Evolutionary conservation across 2,888 invertebrate species (phyloP).

Genomic region (Monochamus alternatus): DNA sequence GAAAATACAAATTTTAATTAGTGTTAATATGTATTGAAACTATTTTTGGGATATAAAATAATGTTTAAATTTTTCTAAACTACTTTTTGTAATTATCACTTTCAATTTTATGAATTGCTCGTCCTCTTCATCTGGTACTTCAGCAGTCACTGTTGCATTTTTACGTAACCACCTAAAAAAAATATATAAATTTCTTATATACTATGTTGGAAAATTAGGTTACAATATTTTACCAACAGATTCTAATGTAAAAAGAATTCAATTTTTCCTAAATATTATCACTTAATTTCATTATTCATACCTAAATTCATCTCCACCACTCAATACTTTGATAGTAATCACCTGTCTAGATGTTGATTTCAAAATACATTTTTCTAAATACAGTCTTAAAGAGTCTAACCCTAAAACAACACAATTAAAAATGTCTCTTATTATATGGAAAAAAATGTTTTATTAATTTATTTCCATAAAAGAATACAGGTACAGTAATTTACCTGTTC

Average conservation of each 20-base stretch:
- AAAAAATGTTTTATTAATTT: neutral
- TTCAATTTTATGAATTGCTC: conserved; percentile 50
- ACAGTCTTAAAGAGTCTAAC: conserved; percentile 50
- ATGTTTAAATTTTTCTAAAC: conserved; percentile 58
- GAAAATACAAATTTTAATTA: too few species aligned
- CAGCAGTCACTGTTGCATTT: conserved; percentile 53
- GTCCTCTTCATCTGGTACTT: conserved; percentile 51
- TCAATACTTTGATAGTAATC: conserved; percentile 54
- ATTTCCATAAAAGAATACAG: too few species aligned
- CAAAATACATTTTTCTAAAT: conserved; percentile 52
- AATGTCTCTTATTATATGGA: too few species aligned
- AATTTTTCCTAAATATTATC: too few species aligned
- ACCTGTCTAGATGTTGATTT: conserved; percentile 49
- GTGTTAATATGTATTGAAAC: neutral
- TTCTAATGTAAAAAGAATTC: too few species aligned
- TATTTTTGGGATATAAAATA: conserved; percentile 45
- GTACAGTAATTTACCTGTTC: conserved; percentile 56
- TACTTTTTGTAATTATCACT: conserved; percentile 55
- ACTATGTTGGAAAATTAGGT: too few species aligned
- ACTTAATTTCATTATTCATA: conserved; percentile 28
- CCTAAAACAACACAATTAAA: conserved; percentile 43
- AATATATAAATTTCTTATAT: conserved; percentile 23
- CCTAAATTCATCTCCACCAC: conserved; percentile 59
- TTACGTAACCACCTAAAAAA: conserved; percentile 54
- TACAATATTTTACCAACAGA: too few species aligned